phyloP scores from a whole-genome alignment of 1,140 invertebrate species.

The Drosophila sp. region DNA sequence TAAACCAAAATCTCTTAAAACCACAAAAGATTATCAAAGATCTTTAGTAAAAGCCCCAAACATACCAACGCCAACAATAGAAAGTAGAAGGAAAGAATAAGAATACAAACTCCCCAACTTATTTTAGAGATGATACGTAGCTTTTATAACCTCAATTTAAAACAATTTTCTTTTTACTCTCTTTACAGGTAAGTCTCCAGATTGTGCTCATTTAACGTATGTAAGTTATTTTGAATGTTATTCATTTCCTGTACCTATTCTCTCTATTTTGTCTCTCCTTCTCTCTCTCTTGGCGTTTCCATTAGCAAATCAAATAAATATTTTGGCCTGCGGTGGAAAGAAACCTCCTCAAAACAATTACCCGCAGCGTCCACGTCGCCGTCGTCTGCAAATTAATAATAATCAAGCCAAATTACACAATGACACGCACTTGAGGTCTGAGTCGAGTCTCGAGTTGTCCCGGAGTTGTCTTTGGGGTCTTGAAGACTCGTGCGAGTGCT shows the following conservation, averaged over 20 bases:
- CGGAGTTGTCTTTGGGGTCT: slow-evolving; percentile 7
- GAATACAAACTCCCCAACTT: background rate
- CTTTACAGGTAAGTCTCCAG: slow-evolving; percentile 66
- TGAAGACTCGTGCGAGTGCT: slow-evolving; percentile 64
- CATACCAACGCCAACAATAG: slow-evolving; percentile 9
- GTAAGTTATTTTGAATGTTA: slow-evolving; percentile 45
- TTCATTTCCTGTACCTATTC: slow-evolving; percentile 64
- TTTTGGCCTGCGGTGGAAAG: slow-evolving; percentile 57
- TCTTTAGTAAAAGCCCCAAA: slow-evolving; percentile 9
- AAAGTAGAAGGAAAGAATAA: slow-evolving; percentile 12
- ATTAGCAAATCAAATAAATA: slow-evolving; percentile 79
- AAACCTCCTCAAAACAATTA: slow-evolving; percentile 50
- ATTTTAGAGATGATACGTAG: background rate
- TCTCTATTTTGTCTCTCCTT: slow-evolving; percentile 9
- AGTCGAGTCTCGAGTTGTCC: slow-evolving; percentile 22
- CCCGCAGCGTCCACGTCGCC: slow-evolving; percentile 41
- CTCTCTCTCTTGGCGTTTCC: slow-evolving; percentile 18
- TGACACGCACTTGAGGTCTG: slow-evolving; percentile 76
- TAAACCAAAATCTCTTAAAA: slow-evolving; percentile 8
- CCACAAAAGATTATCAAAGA: slow-evolving; percentile 23
- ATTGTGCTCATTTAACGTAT: slow-evolving; percentile 36
- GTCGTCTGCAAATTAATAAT: slow-evolving; percentile 81
- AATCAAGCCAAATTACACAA: slow-evolving; percentile 81
- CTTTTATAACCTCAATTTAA: slow-evolving; percentile 52
- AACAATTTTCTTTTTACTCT: slow-evolving; percentile 59